Evolutionary conservation across 2,888 invertebrate species (phyloP).

Genomic region (Caenorhabditis sp.): DNA sequence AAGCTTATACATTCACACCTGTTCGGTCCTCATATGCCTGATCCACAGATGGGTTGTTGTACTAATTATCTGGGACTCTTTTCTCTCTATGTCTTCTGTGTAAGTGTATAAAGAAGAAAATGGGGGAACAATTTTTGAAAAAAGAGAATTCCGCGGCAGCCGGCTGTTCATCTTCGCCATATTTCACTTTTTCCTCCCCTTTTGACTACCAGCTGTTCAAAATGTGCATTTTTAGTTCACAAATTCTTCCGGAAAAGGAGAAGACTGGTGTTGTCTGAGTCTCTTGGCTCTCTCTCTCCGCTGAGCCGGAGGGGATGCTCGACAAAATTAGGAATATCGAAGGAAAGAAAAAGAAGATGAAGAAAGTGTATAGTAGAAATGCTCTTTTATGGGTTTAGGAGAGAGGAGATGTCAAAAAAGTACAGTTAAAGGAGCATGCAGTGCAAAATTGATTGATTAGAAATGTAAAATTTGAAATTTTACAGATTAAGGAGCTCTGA

Average conservation of each 20-base stretch:
- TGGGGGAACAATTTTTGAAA: not conserved
- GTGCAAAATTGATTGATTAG: too few species aligned
- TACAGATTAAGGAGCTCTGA: too few species aligned
- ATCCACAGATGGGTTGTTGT: not conserved
- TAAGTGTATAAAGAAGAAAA: too few species aligned
- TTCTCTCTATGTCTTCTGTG: too few species aligned
- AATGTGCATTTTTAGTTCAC: not conserved
- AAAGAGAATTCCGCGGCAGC: not conserved
- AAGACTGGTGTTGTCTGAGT: too few species aligned
- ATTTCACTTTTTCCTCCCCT: not conserved
- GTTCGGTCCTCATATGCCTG: not conserved
- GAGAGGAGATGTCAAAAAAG: too few species aligned
- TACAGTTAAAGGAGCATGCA: too few species aligned
- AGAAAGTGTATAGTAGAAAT: too few species aligned
- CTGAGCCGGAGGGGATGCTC: not conserved
- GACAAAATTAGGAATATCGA: not conserved
- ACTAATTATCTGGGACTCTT: not conserved
- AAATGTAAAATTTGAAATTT: too few species aligned
- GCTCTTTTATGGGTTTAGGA: too few species aligned
- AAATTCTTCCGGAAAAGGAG: not conserved
- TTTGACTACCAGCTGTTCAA: not conserved
- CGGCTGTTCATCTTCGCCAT: constrained; percentile 1
- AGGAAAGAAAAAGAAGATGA: too few species aligned
- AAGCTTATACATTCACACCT: not conserved
- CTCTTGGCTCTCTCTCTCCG: too few species aligned